Conservation (phyloP, 2,113 vertebrate species). For the Pseudopodoces humilis region DNA sequence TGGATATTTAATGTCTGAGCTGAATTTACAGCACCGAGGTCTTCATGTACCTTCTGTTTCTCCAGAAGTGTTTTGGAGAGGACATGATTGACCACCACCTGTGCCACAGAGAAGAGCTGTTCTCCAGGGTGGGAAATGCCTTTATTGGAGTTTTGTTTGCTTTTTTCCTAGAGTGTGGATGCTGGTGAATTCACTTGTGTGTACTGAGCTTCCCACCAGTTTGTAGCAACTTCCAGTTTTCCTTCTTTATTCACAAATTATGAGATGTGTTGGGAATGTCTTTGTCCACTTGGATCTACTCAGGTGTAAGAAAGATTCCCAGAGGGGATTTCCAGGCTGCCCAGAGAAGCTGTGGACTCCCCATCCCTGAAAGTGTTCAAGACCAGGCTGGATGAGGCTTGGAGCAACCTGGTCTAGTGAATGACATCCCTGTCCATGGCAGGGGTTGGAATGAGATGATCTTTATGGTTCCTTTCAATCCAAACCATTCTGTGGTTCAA, state of each 20-base stretch:
- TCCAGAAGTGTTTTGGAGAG: neutral
- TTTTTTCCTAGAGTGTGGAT: neutral
- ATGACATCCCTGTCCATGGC: neutral
- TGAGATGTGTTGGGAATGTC: neutral
- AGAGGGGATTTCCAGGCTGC: neutral
- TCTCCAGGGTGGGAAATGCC: neutral
- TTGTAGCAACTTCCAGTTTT: neutral
- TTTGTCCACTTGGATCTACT: neutral
- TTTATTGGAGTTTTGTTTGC: neutral
- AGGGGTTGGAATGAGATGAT: neutral
- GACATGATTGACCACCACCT: neutral
- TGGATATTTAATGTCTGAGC: conserved; percentile 38
- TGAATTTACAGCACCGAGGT: neutral
- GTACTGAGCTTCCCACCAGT: neutral
- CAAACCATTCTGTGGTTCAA: neutral
- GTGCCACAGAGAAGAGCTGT: neutral
- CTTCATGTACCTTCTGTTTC: neutral
- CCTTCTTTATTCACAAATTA: neutral
- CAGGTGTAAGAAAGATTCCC: neutral
- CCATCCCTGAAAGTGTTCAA: neutral
- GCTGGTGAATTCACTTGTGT: neutral
- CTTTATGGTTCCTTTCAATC: neutral
- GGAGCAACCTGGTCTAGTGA: neutral
- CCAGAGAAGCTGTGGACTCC: neutral
- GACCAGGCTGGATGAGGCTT: neutral